Evolutionary conservation across 2,888 invertebrate species (phyloP), one percentile per base, ranked within the genome.

Genomic region (Leptinotarsa haldemani): DNA sequence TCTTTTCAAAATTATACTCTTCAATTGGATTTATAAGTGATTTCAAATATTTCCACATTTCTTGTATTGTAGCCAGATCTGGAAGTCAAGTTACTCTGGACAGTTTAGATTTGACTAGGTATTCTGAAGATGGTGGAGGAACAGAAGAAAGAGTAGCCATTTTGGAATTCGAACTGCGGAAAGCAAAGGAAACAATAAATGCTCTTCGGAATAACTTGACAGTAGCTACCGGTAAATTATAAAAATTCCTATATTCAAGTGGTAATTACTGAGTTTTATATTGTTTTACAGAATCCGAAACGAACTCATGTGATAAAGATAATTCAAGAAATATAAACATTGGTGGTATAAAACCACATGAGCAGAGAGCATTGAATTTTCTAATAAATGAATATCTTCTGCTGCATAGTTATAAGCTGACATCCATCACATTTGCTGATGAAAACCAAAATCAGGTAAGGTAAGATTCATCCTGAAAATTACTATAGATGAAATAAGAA

Each of bases 401-500:
- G 66, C 88, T 92, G 20, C 92, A 94, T 85, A 93, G 94, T 74
- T 96, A 95, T 85, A 96, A 96, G 87, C 88, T 96, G 25, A 95
- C 96, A 3, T 94, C 96, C 0, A 95, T 96, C 76, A 96, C 96
- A 65, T 96, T 96, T 88, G 93, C 95, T 52, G 96, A 96, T 90
- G 96, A 96, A 89, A 96, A 95, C 89, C 94, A 94, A 84, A 92
- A 95, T 86, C 96, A 96, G 90, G 94, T 93, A 83, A 73, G 79
- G 65, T 22, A 63, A 40, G 40, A 40, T 40, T 40, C 9, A 40
- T 9, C n/a, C 4, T 64, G n/a, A 30, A 40, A 40, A 40, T 40
- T 40, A 15, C 2, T 50, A 50, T 50, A n/a, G 15, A 50, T 16
- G 5, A 16, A 50, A 50, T 13, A 50, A 16, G 16, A 50, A n/a